Percentiles rank a stretch among this genome's conserved stretches.
These are phyloP conservation scores for Aphelocoma coerulescens DNA, from an alignment of 2,113 vertebrate genomes.

Conservation along the genomic window DNA sequence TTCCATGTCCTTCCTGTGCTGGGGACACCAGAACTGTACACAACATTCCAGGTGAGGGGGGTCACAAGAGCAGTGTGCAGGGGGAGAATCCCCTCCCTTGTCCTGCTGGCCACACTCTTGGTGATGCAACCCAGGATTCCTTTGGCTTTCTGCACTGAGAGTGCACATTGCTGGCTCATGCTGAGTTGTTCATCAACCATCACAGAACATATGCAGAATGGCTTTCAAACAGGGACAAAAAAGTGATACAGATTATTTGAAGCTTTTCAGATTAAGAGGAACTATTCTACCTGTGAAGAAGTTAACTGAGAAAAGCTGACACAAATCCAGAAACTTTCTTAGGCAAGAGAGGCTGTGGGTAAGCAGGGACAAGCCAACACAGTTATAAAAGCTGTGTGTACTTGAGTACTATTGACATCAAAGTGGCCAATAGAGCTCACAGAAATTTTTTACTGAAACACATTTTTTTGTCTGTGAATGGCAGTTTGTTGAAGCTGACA, in stretches of 20 bases:
- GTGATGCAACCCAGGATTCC: neutral
- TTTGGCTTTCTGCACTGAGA: neutral
- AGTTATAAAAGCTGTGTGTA: neutral
- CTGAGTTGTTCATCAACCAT: neutral
- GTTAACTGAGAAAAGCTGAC: neutral
- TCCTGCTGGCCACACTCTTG: neutral
- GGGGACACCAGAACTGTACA: neutral
- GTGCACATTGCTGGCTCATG: fast-evolving
- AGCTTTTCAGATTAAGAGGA: neutral
- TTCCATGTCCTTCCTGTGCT: neutral
- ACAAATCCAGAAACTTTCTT: neutral
- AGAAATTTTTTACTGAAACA: neutral
- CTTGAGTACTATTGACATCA: neutral
- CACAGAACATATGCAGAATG: neutral
- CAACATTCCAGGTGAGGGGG: neutral
- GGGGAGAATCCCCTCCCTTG: neutral
- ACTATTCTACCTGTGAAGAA: neutral
- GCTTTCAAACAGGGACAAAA: neutral
- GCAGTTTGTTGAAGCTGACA: slow-evolving; percentile 5
- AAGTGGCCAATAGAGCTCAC: neutral
- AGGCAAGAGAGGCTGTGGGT: neutral
- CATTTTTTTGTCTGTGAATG: neutral
- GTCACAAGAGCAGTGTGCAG: neutral
- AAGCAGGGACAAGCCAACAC: neutral
- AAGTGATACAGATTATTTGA: neutral